A percentile compares a stretch with the other conserved stretches of the same genome.
phyloP scores from a whole-genome alignment of 2,797 vertebrate species.

The Potorous gilbertii region DNA sequence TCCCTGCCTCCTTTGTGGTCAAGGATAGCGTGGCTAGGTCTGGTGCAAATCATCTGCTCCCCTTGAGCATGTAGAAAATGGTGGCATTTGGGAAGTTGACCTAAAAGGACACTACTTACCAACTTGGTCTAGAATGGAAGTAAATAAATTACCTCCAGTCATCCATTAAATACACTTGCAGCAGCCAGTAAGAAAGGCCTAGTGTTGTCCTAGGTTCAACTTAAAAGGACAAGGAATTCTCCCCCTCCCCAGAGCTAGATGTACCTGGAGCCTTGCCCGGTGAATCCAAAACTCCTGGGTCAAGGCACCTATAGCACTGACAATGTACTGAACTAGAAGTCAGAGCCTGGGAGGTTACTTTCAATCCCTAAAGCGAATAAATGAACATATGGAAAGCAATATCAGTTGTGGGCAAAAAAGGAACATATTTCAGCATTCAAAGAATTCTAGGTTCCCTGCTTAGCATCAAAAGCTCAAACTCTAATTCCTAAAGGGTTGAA shows the following conservation, averaged over 20 bases:
- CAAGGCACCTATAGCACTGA: slow-evolving; percentile 4
- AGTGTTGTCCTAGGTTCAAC: slow-evolving; percentile 23
- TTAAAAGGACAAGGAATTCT: slow-evolving; percentile 36
- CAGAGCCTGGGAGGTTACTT: background rate
- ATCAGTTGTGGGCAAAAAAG: slow-evolving; percentile 40
- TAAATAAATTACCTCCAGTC: slow-evolving; percentile 27
- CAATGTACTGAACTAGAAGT: slow-evolving; percentile 25
- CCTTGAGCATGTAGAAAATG: background rate
- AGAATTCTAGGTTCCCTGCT: background rate
- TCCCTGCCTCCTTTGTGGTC: slow-evolving; percentile 41
- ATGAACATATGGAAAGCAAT: background rate
- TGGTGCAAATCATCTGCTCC: background rate
- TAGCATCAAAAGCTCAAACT: slow-evolving; percentile 37
- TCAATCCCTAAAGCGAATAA: background rate
- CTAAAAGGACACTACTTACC: background rate
- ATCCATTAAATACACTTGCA: slow-evolving; percentile 33
- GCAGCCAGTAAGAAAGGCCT: slow-evolving; percentile 7
- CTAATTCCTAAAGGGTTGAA: slow-evolving; percentile 31
- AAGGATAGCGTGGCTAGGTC: background rate
- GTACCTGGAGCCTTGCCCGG: slow-evolving; percentile 5
- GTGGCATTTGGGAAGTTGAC: slow-evolving; percentile 25
- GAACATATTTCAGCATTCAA: slow-evolving; percentile 43
- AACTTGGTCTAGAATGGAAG: slow-evolving; percentile 21
- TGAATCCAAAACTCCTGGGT: slow-evolving; percentile 8
- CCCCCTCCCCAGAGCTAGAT: slow-evolving; percentile 26